Base-by-base conservation (phyloP, 2,113 vertebrate genomes). In the Pluvialis apricaria region DNA sequence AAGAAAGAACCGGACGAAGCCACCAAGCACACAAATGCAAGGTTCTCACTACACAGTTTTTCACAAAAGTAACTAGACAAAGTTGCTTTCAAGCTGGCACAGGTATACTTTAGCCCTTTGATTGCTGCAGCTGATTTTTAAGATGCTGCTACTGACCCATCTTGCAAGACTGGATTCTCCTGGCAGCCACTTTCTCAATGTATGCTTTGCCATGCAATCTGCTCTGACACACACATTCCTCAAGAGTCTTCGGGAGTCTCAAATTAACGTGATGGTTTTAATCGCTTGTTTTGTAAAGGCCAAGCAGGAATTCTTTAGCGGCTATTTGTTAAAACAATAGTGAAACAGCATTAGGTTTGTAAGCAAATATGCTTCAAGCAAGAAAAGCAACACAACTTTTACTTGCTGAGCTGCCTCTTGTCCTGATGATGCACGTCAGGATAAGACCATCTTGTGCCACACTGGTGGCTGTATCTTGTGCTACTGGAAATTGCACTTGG, bases 11-110 rank as follows among this genome's bases (percentile, higher is more conserved):
- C 31, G 26, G 60, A 94, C 92, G 31, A 88, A 95, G 62, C 58
- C 77, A 88, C 44, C 70, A 79, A 42, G 61, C 49, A 91, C 55
- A 82, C 57, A 81, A 95, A 76, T 19, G 32, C 68, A 83, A 77
- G 66, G 57, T 62, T 88, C 40, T 91, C 72, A 57, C 44, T 28
- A 44, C 9, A 38, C 6, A 45, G 11, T 32, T 69, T 58, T 77
- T 76, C 21, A 51, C 40, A 86, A 34, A 66, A 96, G 89, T 26
- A 62, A 92, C 29, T 32, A 64, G 20, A 58, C n/a, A 68, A 93
- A 97, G 83, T 29, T 89, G 77, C 40, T 94, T 94, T 82, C 92
- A 88, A 92, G 71, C 20, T 94, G 87, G 61, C 90, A 90, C 18
- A 55, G 31, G 62, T 32, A 68, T 64, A 70, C 44, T 94, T 96